Conservation (phyloP, 2,113 vertebrate species). For the Hypanus sabinus region DNA sequence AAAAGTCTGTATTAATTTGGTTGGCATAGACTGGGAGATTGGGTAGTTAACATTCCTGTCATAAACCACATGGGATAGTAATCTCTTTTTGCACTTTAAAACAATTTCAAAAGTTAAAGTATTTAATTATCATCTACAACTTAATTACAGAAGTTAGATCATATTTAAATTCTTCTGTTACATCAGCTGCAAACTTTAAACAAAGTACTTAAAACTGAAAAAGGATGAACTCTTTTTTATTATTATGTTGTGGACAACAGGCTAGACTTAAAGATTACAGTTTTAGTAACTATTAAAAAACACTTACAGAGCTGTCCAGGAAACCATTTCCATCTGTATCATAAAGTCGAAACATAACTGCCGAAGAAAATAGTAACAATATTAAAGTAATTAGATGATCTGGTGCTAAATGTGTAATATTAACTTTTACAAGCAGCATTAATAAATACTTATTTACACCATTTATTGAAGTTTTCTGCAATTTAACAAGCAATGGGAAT, state of each 20-base stretch:
- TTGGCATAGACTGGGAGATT: background rate
- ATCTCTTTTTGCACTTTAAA: background rate
- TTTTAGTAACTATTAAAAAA: background rate
- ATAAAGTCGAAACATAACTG: slow-evolving; percentile 92
- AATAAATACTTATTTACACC: background rate
- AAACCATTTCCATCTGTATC: slow-evolving; percentile 83
- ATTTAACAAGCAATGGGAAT: background rate
- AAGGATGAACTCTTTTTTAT: background rate
- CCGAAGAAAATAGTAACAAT: slow-evolving; percentile 45
- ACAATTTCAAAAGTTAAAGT: background rate
- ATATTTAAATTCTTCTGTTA: background rate
- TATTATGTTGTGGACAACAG: background rate
- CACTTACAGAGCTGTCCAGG: slow-evolving; percentile 82
- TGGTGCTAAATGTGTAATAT: background rate
- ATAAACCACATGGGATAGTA: background rate
- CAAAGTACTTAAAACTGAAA: background rate
- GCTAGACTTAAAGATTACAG: background rate
- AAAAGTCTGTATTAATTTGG: background rate
- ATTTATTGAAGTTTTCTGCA: background rate
- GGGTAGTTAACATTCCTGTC: background rate
- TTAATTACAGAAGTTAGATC: background rate
- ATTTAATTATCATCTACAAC: background rate
- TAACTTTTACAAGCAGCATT: background rate
- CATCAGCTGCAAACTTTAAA: background rate
- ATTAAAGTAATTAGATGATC: background rate